phyloP scores from a whole-genome alignment of 2,113 vertebrate species.

The Dasypus novemcinctus region DNA sequence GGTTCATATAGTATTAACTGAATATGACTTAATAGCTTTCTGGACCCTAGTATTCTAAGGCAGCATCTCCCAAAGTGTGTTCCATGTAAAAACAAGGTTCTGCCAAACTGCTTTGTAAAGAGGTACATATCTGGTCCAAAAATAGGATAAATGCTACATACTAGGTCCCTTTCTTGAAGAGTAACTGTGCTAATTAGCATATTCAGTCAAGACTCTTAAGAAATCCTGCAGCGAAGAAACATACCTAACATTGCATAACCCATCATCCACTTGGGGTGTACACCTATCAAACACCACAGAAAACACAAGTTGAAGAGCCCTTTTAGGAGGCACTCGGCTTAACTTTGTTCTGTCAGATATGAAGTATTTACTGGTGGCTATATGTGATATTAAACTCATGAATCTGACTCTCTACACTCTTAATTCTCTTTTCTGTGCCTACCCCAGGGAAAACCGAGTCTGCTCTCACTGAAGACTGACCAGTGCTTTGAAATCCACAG shows the following conservation, averaged over 20 bases:
- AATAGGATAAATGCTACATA: not conserved
- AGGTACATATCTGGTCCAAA: not conserved
- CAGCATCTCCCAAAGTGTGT: not conserved
- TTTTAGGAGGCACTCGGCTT: not conserved
- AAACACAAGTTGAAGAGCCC: not conserved
- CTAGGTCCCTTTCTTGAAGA: conserved; percentile 13
- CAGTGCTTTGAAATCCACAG: conserved; percentile 4
- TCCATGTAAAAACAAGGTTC: not conserved
- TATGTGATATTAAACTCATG: not conserved
- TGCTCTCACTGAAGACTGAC: conserved; percentile 82
- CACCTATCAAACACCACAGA: not conserved
- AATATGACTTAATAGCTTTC: not conserved
- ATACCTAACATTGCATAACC: not conserved
- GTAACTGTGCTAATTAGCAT: not conserved
- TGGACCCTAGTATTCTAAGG: not conserved
- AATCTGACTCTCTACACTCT: not conserved
- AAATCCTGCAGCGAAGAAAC: not conserved
- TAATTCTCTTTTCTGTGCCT: conserved; percentile 34
- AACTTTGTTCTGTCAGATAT: not conserved
- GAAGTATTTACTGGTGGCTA: not conserved
- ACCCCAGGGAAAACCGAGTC: conserved; percentile 82
- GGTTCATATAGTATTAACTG: not conserved
- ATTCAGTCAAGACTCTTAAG: not conserved
- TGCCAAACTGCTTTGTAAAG: not conserved
- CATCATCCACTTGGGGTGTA: not conserved